Percentiles rank a stretch among this genome's conserved stretches.
Conservation (phyloP, 2,113 vertebrate species). For the Hylia prasina region DNA sequence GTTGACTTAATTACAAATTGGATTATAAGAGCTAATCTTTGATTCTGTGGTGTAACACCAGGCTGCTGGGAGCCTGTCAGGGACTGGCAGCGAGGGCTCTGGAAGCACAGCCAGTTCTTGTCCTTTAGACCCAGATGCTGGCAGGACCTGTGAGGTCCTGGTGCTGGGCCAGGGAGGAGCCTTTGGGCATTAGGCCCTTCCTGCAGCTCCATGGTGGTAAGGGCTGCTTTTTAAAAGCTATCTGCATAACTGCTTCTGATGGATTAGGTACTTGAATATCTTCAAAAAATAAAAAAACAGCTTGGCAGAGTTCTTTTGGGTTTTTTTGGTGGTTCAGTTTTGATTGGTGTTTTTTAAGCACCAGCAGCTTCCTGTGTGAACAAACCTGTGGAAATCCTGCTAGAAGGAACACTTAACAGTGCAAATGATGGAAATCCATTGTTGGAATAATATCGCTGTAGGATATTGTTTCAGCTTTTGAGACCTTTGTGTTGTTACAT, state of each 20-base stretch:
- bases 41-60: constrained; percentile 4
- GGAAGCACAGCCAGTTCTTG: constrained; percentile 41
- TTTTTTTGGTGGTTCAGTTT: background rate
- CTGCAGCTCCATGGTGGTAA: background rate
- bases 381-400: background rate
- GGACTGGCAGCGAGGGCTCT: background rate
- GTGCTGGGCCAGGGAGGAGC: background rate
- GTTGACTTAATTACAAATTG: constrained; percentile 56
- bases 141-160: background rate
- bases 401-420: background rate
- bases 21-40: constrained; percentile 46
- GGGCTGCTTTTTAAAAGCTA: background rate
- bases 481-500: background rate
- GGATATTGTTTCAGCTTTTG: background rate
- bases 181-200: background rate
- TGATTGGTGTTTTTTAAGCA: background rate
- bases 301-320: background rate
- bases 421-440: background rate
- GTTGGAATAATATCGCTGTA: background rate
- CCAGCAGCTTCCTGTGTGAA: background rate
- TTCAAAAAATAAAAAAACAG: background rate
- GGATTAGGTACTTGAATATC: background rate
- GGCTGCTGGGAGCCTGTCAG: background rate
- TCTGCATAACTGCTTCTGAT: background rate
- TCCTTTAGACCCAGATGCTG: background rate